phyloP scores from a whole-genome alignment of 2,888 invertebrate species.

The Habroteleia sp. region DNA sequence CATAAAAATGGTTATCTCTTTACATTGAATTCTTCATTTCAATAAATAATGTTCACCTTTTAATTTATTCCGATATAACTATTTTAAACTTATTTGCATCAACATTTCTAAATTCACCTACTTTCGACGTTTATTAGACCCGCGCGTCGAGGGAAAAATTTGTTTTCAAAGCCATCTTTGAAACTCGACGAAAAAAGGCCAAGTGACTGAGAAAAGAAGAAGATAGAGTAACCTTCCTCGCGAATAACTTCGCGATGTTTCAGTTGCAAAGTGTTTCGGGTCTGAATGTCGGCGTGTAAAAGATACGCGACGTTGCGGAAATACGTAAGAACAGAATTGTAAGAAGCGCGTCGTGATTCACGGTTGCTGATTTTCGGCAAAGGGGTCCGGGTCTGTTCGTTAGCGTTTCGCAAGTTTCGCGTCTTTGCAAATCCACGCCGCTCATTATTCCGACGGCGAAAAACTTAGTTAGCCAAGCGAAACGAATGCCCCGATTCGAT shows the following conservation, averaged over 20 bases:
- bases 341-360: constrained; percentile 53
- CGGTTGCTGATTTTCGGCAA: constrained; percentile 53
- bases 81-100: too few relatives aligned
- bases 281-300: constrained; percentile 23
- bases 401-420: constrained; percentile 40
- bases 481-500: constrained; percentile 77
- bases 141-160: not conserved
- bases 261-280: constrained; percentile 21
- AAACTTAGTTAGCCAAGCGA: constrained; percentile 74
- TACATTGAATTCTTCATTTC: too few relatives aligned
- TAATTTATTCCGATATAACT: too few relatives aligned
- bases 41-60: too few relatives aligned
- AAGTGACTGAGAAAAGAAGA: constrained; percentile 3
- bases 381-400: constrained; percentile 49
- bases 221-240: constrained; percentile 14
- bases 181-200: not conserved
- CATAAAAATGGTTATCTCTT: too few relatives aligned
- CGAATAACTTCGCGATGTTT: constrained; percentile 42
- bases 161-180: constrained; percentile 9
- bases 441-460: constrained; percentile 70
- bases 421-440: constrained; percentile 48
- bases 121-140: constrained; percentile 12
- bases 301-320: constrained; percentile 58
- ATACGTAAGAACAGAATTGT: constrained; percentile 38
- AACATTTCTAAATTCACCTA: constrained; percentile 3